phyloP scores from a whole-genome alignment of 2,888 invertebrate genomes.

The Phasia obesa region DNA sequence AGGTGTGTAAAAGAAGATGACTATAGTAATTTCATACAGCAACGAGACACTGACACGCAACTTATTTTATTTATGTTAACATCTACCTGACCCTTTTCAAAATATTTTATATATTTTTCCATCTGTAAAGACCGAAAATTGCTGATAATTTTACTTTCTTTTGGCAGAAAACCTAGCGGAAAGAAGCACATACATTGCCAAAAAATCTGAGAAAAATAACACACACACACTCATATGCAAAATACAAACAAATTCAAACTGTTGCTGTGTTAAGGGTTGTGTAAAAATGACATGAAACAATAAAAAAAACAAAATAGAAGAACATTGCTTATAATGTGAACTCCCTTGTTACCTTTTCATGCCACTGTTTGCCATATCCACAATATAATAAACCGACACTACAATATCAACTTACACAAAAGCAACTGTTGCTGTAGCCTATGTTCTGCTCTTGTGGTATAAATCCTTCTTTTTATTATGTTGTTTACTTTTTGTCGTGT shows the following conservation, averaged over 20 bases:
- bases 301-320: conserved; percentile 29
- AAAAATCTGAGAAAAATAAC: background rate
- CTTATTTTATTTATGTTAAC: too few species aligned
- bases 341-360: background rate
- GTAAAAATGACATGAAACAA: conserved; percentile 47
- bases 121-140: too few species aligned
- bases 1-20: too few species aligned
- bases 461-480: background rate
- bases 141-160: too few species aligned
- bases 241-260: conserved; percentile 23
- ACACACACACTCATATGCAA: conserved; percentile 35
- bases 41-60: too few species aligned
- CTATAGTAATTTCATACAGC: too few species aligned
- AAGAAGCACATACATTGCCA: background rate
- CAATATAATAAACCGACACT: background rate
- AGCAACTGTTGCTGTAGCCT: conserved; percentile 39
- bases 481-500: background rate
- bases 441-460: conserved; percentile 30
- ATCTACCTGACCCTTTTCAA: too few species aligned
- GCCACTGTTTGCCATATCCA: background rate
- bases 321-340: conserved; percentile 19
- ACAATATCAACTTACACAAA: background rate
- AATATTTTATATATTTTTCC: too few species aligned
- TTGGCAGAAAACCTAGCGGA: too few species aligned
- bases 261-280: conserved; percentile 66